Base-by-base conservation (phyloP, 1,140 invertebrate genomes). In the Yoshiicerus persimilis region DNA sequence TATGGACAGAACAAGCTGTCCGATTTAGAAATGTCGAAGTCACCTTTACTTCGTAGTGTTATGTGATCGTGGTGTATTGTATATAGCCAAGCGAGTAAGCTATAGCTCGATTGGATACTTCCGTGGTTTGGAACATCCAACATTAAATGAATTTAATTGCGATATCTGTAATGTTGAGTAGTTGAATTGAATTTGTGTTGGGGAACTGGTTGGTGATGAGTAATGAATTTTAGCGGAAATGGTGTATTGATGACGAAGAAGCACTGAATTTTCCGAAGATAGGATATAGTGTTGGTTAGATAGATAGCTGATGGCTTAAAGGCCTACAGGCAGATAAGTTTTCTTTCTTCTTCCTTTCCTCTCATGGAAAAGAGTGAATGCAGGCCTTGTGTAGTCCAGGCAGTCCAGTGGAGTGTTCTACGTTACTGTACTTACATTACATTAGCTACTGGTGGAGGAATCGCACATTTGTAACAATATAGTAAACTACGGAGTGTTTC, bases 211-310 rank as follows among this genome's bases (percentile, higher is more conserved):
- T 8, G 8, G 34, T 9, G 75, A 32, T 80, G 75, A 80, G 75
- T 80, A 80, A 80, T 80, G 27, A 80, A 80, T 38, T 80, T 80
- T 80, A 36, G 75, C 75, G 38, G 75, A 80, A 80, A 80, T 80
- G 20, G 4, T 27, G 8, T 20, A 36, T 13, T 13, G 34, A 38
- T 80, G 75, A 80, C 75, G 32, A 36, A 36, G 27, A 38, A 36
- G 38, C 75, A 38, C 30, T 34, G 32, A 34, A 80, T 80, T 80
- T 80, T 34, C n/a, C 32, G 20, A 36, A 80, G 32, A 70, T 70
- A 70, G 13, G 13, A 70, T 30, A 70, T 70, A 70, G 41, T 47
- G 9, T 11, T 47, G 20, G 41, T 47, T n/a, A 47, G 66, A 27
- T 70, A 30, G 25, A 32, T 70, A 30, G 66, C 32, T 80, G 30